Percentiles rank a stretch among this genome's conserved stretches.
Evolutionary conservation across 2,797 vertebrate species (phyloP).

Genomic region (Sylvilagus floridanus): DNA sequence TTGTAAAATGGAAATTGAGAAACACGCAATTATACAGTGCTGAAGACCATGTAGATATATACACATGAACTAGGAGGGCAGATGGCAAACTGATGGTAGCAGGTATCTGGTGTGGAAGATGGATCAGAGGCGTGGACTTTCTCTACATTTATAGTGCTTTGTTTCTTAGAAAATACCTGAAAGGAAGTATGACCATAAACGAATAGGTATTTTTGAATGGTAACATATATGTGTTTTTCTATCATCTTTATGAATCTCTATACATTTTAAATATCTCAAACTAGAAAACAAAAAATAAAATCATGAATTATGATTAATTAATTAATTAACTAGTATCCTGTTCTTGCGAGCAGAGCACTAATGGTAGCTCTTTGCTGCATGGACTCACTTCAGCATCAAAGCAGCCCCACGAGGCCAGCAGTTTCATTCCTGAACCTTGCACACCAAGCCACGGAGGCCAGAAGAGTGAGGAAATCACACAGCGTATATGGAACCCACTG

Average conservation of each 20-base stretch:
- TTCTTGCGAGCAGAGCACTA: background rate
- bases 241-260: background rate
- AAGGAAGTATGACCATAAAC: background rate
- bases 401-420: background rate
- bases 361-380: background rate
- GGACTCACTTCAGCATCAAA: background rate
- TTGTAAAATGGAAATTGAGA: background rate
- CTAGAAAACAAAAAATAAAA: slow-evolving; percentile 11
- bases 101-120: background rate
- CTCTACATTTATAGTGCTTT: background rate
- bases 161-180: slow-evolving; percentile 22
- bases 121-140: background rate
- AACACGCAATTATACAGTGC: background rate
- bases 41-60: background rate
- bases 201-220: background rate
- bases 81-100: background rate
- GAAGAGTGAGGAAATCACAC: background rate
- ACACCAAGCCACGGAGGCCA: background rate
- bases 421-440: background rate
- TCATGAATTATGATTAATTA: background rate
- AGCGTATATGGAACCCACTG: fast-evolving
- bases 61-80: background rate
- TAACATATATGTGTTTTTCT: background rate
- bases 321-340: background rate
- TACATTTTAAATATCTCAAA: slow-evolving; percentile 27